Evolutionary conservation across 2,888 invertebrate genomes (phyloP).

Genomic region (Xestia rhomboidea): DNA sequence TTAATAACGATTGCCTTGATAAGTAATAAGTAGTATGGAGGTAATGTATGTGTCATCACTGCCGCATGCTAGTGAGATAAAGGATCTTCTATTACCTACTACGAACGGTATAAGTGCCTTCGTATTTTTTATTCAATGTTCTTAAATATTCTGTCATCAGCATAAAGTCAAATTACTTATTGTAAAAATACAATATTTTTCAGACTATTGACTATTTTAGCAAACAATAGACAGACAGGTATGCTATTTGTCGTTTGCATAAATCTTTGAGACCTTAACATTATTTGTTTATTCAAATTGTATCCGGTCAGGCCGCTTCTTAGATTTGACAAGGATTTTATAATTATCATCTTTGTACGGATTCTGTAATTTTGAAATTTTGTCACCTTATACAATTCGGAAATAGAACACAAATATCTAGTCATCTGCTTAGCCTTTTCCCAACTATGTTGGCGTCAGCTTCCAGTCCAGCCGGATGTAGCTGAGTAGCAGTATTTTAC

Average conservation of each 20-base stretch:
- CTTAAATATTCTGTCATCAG: not conserved
- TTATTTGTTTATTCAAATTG: constrained; percentile 24
- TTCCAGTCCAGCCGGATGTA: not conserved
- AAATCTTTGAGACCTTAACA: constrained; percentile 26
- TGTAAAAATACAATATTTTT: constrained; percentile 20
- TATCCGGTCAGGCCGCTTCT: constrained; percentile 21
- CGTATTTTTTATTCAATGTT: not conserved
- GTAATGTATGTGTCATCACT: constrained; percentile 24
- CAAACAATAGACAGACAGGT: constrained; percentile 11
- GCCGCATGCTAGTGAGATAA: not conserved
- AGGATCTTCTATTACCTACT: not conserved
- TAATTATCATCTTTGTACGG: constrained; percentile 21
- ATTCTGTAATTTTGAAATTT: constrained; percentile 2
- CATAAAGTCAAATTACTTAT: constrained; percentile 2
- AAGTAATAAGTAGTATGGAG: constrained; percentile 10
- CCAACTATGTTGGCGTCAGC: not conserved
- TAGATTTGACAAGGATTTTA: constrained; percentile 33
- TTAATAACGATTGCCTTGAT: constrained; percentile 34
- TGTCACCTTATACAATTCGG: not conserved
- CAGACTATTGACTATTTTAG: not conserved
- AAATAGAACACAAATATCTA: not conserved
- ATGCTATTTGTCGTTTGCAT: not conserved
- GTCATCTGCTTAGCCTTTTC: not conserved
- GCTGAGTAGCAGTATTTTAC: too few species aligned
- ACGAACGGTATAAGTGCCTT: not conserved